Conservation (phyloP, 2,888 invertebrate species). For the Xiphydria camelus region DNA sequence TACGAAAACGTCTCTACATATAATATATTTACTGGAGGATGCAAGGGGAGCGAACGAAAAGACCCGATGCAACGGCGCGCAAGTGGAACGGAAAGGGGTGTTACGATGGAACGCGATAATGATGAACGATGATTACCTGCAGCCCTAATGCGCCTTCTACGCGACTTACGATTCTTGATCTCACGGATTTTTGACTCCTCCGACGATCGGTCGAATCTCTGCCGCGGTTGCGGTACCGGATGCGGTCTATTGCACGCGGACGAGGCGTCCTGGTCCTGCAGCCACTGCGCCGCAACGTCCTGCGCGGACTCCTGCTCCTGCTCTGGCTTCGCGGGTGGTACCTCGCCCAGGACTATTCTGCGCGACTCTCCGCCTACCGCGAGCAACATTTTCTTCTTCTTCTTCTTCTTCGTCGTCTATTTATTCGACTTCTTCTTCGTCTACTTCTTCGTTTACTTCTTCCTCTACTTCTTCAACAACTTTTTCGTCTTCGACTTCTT, state of each 20-base stretch:
- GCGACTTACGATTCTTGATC: slow-evolving; percentile 53
- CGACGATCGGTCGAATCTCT: slow-evolving; percentile 33
- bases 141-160: slow-evolving; percentile 51
- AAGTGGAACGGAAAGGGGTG: slow-evolving; percentile 10
- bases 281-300: slow-evolving; percentile 53
- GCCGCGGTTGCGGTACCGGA: slow-evolving; percentile 47
- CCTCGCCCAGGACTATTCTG: slow-evolving; percentile 51
- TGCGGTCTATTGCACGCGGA: slow-evolving; percentile 19
- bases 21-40: too few species aligned
- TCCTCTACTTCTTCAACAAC: too few species aligned
- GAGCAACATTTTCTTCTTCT: slow-evolving; percentile 61
- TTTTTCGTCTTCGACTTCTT: background rate
- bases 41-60: background rate
- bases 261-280: slow-evolving; percentile 2
- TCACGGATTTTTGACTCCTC: slow-evolving; percentile 30
- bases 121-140: slow-evolving; percentile 48
- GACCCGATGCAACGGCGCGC: background rate
- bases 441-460: too few species aligned
- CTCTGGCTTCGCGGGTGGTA: slow-evolving; percentile 47
- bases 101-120: slow-evolving; percentile 6
- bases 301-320: slow-evolving; percentile 53
- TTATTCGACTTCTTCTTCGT: slow-evolving; percentile 36
- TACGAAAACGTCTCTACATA: too few species aligned
- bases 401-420: background rate
- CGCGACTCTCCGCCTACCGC: slow-evolving; percentile 62